A percentile compares a stretch with the other conserved stretches of the same genome.
Conservation (phyloP, 2,888 invertebrate genomes). For the Galerucella nymphaeae region DNA sequence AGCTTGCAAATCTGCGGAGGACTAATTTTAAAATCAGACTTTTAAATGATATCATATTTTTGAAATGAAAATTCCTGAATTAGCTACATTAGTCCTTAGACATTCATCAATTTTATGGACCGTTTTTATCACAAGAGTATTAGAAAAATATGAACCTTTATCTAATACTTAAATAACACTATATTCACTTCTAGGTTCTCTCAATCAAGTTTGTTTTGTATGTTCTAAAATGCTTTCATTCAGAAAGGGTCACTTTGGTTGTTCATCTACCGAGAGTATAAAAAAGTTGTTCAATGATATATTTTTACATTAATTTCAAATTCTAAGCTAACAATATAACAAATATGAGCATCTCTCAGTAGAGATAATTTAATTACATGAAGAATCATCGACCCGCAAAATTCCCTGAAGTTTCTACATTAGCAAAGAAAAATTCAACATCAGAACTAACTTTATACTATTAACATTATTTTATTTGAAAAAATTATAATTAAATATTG, state of each 20-base stretch:
- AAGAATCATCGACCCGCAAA: neutral
- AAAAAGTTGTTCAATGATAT: neutral
- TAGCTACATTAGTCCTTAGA: neutral
- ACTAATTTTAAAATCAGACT: too few relatives aligned
- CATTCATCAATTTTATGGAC: neutral
- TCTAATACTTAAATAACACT: neutral
- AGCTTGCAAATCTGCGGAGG: too few relatives aligned
- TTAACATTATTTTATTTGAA: neutral
- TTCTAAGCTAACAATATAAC: conserved; percentile 4
- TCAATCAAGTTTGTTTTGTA: neutral
- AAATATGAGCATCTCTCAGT: conserved; percentile 15
- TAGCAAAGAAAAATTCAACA: neutral
- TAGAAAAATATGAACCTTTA: neutral
- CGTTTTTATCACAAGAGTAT: neutral
- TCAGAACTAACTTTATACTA: neutral
- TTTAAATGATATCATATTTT: too few relatives aligned
- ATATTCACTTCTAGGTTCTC: conserved; percentile 5
- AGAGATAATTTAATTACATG: conserved; percentile 10
- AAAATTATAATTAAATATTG: neutral
- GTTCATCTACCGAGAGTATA: conserved; percentile 9
- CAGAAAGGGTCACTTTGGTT: conserved; percentile 19
- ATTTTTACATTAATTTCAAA: conserved; percentile 8
- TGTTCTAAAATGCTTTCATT: conserved; percentile 8
- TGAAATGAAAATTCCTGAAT: neutral
- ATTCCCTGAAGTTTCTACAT: conserved; percentile 1